Percentiles rank a stretch among this genome's conserved stretches.
Conservation (phyloP, 2,113 vertebrate genomes). For the Pseudopipra pipra region DNA sequence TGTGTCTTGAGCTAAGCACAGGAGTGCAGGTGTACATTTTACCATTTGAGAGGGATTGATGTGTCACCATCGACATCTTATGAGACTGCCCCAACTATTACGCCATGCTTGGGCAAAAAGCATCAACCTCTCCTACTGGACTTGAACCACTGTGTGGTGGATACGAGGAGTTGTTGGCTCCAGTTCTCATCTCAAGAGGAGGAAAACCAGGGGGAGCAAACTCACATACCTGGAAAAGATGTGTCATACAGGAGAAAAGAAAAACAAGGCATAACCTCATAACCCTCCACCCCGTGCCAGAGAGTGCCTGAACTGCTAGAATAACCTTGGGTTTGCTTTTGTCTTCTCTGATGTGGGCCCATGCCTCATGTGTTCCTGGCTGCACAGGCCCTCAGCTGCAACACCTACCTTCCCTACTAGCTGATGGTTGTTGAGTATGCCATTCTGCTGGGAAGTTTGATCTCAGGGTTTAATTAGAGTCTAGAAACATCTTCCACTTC, state of each 20-base stretch:
- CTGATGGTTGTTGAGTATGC: background rate
- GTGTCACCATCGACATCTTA: background rate
- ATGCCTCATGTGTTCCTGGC: background rate
- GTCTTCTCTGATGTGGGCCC: background rate
- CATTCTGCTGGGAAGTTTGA: background rate
- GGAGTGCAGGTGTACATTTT: background rate
- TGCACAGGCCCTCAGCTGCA: background rate
- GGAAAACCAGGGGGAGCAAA: background rate
- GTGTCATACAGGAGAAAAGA: background rate
- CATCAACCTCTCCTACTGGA: background rate
- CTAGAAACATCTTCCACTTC: constrained; percentile 40
- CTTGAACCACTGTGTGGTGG: background rate
- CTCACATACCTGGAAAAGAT: background rate
- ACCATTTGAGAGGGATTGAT: background rate
- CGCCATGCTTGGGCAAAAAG: rapidly evolving
- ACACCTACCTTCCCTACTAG: background rate
- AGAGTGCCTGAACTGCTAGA: background rate
- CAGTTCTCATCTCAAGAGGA: background rate
- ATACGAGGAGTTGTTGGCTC: background rate
- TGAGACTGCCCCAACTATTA: background rate
- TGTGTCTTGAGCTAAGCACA: background rate
- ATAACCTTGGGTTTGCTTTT: background rate
- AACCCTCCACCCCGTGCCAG: background rate
- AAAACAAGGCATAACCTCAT: background rate
- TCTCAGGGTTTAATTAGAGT: constrained; percentile 18